Conservation (phyloP, 1,140 invertebrate genomes). For the Chlorops oryzae region DNA sequence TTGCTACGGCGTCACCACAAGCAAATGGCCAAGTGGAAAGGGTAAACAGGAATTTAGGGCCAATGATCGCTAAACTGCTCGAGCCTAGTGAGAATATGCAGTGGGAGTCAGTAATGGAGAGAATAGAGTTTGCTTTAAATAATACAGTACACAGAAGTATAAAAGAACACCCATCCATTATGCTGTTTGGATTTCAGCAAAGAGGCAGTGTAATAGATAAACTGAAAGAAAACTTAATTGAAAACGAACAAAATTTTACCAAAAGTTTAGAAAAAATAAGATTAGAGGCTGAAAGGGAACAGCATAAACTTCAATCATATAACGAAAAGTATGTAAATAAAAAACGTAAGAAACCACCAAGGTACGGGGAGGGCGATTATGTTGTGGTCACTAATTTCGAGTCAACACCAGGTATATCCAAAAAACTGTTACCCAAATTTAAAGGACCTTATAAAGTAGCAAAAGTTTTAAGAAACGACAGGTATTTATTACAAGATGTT, state of each 20-base stretch:
- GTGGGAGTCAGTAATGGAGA: slow-evolving; percentile 1
- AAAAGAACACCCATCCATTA: background rate
- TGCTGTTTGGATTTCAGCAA: slow-evolving; percentile 7
- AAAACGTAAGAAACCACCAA: background rate
- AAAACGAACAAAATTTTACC: too few species aligned
- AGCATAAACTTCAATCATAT: too few species aligned
- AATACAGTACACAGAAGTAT: slow-evolving; percentile 1
- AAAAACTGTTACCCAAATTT: slow-evolving; percentile 8
- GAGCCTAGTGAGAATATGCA: too few species aligned
- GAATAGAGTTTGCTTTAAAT: slow-evolving; percentile 9
- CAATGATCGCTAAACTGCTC: too few species aligned
- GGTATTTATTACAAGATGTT: slow-evolving; percentile 1
- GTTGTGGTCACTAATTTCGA: slow-evolving; percentile 5
- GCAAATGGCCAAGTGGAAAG: slow-evolving; percentile 6
- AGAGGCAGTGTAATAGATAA: slow-evolving; percentile 1
- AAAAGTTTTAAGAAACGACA: background rate
- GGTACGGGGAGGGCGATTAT: slow-evolving; percentile 1
- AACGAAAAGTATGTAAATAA: too few species aligned
- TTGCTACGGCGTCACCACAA: background rate
- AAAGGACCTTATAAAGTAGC: slow-evolving; percentile 1
- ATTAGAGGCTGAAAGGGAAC: too few species aligned
- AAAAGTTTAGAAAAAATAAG: too few species aligned
- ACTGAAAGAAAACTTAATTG: slow-evolving; percentile 1
- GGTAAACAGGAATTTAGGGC: background rate
- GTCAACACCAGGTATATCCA: slow-evolving; percentile 1